Conservation (phyloP, 2,797 vertebrate species). For the Rousettus madagascariensis region DNA sequence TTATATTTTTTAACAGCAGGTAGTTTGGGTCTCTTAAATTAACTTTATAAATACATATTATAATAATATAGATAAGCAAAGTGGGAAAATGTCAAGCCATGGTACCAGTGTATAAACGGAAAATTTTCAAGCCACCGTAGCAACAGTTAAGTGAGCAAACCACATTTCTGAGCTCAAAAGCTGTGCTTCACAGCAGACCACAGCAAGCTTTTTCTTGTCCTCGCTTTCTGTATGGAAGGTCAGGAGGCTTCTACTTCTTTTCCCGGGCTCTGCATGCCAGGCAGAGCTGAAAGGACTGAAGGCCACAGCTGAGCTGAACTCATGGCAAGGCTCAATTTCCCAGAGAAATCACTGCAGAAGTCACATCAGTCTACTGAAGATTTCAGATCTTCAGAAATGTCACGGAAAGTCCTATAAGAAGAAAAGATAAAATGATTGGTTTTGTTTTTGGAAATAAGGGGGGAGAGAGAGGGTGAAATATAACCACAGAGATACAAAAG, state of each 20-base stretch:
- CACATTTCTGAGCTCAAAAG: conserved; percentile 58
- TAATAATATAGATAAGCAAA: conserved; percentile 69
- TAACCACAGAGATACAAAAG: not conserved
- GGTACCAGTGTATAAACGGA: conserved; percentile 75
- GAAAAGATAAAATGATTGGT: conserved; percentile 11
- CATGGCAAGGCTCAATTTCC: conserved; percentile 17
- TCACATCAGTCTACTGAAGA: conserved; percentile 78
- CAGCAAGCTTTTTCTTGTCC: conserved; percentile 58
- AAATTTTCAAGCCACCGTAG: conserved; percentile 66
- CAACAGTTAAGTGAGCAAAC: conserved; percentile 55
- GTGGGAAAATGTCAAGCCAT: conserved; percentile 68
- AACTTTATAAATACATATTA: conserved; percentile 68
- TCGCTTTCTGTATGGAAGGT: conserved; percentile 64
- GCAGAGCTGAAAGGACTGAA: conserved; percentile 61
- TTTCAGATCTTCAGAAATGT: conserved; percentile 83
- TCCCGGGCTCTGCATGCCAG: conserved; percentile 41
- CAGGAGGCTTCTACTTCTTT: conserved; percentile 59
- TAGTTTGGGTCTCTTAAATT: conserved; percentile 64
- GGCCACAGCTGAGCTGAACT: conserved; percentile 66
- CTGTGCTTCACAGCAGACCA: conserved; percentile 63
- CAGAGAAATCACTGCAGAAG: not conserved
- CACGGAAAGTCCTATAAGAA: conserved; percentile 79
- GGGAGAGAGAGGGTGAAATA: not conserved
- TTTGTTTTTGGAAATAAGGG: not conserved
- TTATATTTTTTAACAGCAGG: conserved; percentile 56